Evolutionary conservation across 2,113 vertebrate species (phyloP), one percentile per base, ranked within the genome.

Genomic region (Zosterops hypoxanthus): DNA sequence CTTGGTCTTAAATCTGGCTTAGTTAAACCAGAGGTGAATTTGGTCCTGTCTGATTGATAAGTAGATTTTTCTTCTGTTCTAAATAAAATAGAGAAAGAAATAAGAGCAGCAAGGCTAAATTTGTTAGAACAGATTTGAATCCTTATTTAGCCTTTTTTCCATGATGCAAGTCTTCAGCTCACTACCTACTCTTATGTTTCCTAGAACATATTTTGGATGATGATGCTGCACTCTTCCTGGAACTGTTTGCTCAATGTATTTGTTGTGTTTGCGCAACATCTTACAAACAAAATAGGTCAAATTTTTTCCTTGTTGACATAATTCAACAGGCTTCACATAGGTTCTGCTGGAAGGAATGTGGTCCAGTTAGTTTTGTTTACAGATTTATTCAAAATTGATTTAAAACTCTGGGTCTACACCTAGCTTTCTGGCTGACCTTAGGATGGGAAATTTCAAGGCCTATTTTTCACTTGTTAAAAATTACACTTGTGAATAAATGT

Each of bases 201-300:
- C 59, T 60, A 66, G 64, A 83, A 71, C 18, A 12, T 92, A 39
- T 76, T 86, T 83, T 76, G 39, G 70, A 70, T 49, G 59, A 42
- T 64, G 72, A 2, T 86, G 65, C 28, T 71, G 60, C 82, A 56
- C 42, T 91, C 72, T 78, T 86, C 86, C 85, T 78, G 82, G 64
- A 88, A 53, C 56, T 41, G n/a, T 96, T 96, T 96, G 80, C 41
- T 90, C 85, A 69, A 86, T 42, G 72, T 82, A 72, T 95, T 91
- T 73, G 61, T 92, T 94, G 68, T 33, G 69, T 71, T 92, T 75
- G 56, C 1, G 1, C 87, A 87, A 89, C 31, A 22, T 80, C 96
- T 94, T 91, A 21, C 78, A 92, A 95, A 96, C 44, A 44, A 55
- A 55, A 55, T 88, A 63, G 33, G 70, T 92, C 39, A 90, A 29